Conservation (phyloP, 1,140 invertebrate species). For the Rhyzopertha dominica region DNA sequence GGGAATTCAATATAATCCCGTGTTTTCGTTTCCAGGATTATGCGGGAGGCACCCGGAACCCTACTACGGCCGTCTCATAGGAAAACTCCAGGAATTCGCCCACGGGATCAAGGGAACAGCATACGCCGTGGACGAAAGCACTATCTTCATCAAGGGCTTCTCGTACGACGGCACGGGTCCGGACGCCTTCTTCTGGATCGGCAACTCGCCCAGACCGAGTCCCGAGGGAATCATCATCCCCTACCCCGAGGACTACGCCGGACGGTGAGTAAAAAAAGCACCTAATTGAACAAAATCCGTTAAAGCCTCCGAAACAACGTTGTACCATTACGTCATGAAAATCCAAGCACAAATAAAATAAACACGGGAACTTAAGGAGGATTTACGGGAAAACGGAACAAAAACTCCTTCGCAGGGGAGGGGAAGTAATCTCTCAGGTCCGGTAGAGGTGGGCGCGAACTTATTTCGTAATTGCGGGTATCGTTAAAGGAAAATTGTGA, state of each 20-base stretch:
- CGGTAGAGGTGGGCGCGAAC: too few relatives aligned
- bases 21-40: constrained; percentile 42
- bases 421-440: too few relatives aligned
- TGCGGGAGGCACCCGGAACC: constrained; percentile 53
- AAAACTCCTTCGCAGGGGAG: too few relatives aligned
- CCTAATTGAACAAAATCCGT: too few relatives aligned
- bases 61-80: constrained; percentile 73
- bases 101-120: constrained; percentile 73
- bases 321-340: too few relatives aligned
- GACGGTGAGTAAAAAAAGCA: constrained; percentile 65
- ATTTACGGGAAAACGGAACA: too few relatives aligned
- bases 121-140: constrained; percentile 82
- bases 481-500: too few relatives aligned
- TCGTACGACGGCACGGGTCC: constrained; percentile 80
- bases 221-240: constrained; percentile 78
- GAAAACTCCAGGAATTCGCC: constrained; percentile 61
- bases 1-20: constrained; percentile 8
- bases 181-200: constrained; percentile 85
- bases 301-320: too few relatives aligned
- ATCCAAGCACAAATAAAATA: too few relatives aligned
- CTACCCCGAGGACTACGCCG: constrained; percentile 74
- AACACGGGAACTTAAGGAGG: too few relatives aligned
- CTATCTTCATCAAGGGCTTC: constrained; percentile 81
- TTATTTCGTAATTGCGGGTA: too few relatives aligned
- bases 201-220: constrained; percentile 66